Evolutionary conservation across 2,888 invertebrate species (phyloP), one percentile per base, ranked within the genome.

Genomic region (Carabus problematicus): DNA sequence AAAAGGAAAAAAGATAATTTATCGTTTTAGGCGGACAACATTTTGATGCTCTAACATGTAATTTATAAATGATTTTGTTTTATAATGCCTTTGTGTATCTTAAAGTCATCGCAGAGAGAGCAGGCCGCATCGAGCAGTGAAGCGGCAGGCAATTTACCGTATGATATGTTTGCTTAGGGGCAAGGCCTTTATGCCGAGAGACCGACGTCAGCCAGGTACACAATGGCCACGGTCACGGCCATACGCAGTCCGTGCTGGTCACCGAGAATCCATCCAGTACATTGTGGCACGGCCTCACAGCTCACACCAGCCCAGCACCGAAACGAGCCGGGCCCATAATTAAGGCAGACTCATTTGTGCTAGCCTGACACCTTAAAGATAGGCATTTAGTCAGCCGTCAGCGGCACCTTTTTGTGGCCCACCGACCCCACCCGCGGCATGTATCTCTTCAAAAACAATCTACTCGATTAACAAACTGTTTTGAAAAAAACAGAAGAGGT

Each of bases 341-440:
- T 82, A 82, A 81, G 80, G 81, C 79, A 81, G 81, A 81, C 81
- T 81, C 82, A 82, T 82, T 82, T 82, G 81, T 80, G 81, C 77
- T 79, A 78, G 79, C 79, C 81, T 81, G 82, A 82, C 82, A 82
- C 82, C 80, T 82, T 82, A 82, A 82, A 81, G 81, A 82, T 81
- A 80, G 81, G 82, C 81, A 82, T 82, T 82, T 82, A 82, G 82
- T 81, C 82, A 81, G 81, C 80, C 81, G 81, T 81, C 80, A 81
- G 82, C 82, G 82, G 82, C 80, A 78, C 79, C 81, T 81, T 82
- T 81, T 82, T 81, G 80, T 76, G 75, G 78, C 80, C 81, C 78
- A 83, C 82, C 80, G 80, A 80, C 79, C 76, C 75, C 72, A 76
- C 76, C 78, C 79, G 80, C 80, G 80, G 81, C 76, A 77, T 79